Conservation (phyloP, 2,888 invertebrate species). For the Noctua pronuba region DNA sequence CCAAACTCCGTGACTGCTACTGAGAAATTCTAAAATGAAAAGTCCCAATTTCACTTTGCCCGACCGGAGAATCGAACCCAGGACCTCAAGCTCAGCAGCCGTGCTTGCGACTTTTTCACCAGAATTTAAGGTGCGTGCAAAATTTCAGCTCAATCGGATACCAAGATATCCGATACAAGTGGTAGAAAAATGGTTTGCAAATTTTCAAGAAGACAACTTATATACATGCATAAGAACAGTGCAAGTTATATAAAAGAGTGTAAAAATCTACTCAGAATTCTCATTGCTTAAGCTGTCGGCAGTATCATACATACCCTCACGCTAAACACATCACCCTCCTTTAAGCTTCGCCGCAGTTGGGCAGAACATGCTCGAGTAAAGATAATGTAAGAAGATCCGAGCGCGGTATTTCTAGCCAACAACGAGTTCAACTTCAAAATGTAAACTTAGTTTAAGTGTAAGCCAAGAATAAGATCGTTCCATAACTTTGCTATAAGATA, state of each 20-base stretch:
- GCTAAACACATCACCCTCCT: not conserved
- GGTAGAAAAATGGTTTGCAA: not conserved
- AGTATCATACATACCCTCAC: not conserved
- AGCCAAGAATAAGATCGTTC: conserved; percentile 19
- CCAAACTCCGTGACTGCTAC: too few species aligned
- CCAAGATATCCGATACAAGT: too few species aligned
- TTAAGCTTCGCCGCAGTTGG: not conserved
- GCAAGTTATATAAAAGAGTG: not conserved
- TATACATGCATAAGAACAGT: not conserved
- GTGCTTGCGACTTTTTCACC: not conserved
- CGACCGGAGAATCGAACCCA: not conserved
- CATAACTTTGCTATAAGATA: conserved; percentile 15
- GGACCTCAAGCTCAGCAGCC: not conserved
- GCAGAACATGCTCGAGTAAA: conserved; percentile 1
- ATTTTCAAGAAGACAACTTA: not conserved
- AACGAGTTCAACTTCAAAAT: conserved; percentile 16
- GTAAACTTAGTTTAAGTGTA: conserved; percentile 17
- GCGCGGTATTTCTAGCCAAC: conserved; percentile 10
- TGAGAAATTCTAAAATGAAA: not conserved
- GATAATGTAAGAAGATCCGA: conserved; percentile 12
- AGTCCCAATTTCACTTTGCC: not conserved
- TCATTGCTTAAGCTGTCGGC: not conserved
- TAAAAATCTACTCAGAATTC: not conserved
- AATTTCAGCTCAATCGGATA: too few species aligned
- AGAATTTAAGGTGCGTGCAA: too few species aligned